phyloP scores from a whole-genome alignment of 2,113 vertebrate species.

The Notarius lentiginosus region DNA sequence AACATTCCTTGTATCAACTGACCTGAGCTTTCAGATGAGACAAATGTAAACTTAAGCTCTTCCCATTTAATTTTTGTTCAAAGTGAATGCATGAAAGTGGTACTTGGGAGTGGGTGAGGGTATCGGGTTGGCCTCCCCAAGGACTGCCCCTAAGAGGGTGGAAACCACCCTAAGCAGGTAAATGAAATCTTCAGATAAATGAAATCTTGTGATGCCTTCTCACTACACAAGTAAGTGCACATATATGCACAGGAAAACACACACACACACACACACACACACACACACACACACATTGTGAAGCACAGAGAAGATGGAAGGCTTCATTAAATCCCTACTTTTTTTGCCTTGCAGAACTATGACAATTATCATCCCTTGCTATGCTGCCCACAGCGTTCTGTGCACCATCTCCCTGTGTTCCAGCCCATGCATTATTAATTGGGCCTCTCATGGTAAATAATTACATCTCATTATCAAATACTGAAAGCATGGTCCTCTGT shows the following conservation, averaged over 20 bases:
- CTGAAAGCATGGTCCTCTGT: constrained; percentile 28
- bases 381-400: constrained; percentile 28
- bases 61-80: neutral
- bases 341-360: constrained; percentile 15
- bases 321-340: constrained; percentile 32
- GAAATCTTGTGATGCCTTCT: neutral
- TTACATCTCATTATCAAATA: constrained; percentile 54
- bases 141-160: neutral
- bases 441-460: constrained; percentile 56
- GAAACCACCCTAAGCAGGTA: constrained; percentile 5
- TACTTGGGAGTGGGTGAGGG: too few species aligned
- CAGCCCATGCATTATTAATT: constrained; percentile 57
- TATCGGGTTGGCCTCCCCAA: neutral
- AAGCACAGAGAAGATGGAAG: constrained; percentile 16
- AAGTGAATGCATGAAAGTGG: neutral
- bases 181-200: constrained; percentile 18
- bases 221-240: neutral
- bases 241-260: neutral
- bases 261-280: neutral
- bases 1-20: neutral
- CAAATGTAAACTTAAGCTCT: neutral
- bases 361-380: constrained; percentile 43
- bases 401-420: constrained; percentile 35
- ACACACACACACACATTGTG: neutral
- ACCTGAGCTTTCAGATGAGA: neutral